These are phyloP conservation scores for Corythoichthys haematopterus DNA, from an alignment of 2,113 vertebrate genomes.

Conservation along the genomic window DNA sequence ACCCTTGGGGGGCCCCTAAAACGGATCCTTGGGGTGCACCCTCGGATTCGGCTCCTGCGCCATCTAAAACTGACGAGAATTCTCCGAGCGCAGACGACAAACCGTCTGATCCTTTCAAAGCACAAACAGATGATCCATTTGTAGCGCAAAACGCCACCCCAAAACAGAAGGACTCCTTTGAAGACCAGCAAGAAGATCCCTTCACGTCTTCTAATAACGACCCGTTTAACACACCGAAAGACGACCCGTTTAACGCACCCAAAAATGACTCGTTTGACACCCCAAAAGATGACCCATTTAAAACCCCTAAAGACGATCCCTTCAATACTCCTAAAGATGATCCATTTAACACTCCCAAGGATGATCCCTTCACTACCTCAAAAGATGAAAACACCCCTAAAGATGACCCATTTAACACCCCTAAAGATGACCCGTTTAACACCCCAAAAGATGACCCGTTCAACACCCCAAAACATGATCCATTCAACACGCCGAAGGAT, in stretches of 20 bases:
- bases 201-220: constrained; percentile 22
- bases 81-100: neutral
- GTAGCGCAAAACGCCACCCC: neutral
- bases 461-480: constrained; percentile 5
- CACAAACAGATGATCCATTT: constrained; percentile 31
- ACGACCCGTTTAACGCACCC: constrained; percentile 32
- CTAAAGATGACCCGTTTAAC: constrained; percentile 21
- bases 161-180: neutral
- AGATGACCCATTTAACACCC: constrained; percentile 12
- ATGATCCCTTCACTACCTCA: neutral
- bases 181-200: constrained; percentile 19
- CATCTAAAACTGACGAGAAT: constrained; percentile 33
- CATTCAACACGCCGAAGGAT: constrained; percentile 15
- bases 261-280: constrained; percentile 31
- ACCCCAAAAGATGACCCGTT: constrained; percentile 16
- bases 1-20: constrained; percentile 34
- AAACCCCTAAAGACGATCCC: constrained; percentile 15
- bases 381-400: constrained; percentile 28
- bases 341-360: constrained; percentile 4
- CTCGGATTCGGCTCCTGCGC: constrained; percentile 20
- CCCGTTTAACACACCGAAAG: constrained; percentile 37
- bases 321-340: constrained; percentile 36
- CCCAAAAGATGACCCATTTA: constrained; percentile 38
- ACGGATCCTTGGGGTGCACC: constrained; percentile 49
- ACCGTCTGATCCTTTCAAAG: constrained; percentile 17